Evolutionary conservation across 2,113 vertebrate species (phyloP).

Genomic region (Gobiocypris rarus): DNA sequence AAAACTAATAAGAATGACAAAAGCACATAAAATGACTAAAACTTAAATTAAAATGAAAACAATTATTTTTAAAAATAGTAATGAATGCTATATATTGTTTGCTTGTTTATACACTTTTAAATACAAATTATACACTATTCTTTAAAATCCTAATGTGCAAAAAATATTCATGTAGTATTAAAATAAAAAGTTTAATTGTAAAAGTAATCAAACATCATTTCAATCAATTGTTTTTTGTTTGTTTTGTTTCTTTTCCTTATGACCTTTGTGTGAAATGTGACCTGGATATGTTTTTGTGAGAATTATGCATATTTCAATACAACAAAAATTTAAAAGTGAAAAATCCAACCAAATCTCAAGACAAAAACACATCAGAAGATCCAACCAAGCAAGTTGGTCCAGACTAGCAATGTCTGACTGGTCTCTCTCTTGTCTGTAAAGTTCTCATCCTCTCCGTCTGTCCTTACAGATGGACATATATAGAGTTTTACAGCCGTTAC

Average conservation of each 20-base stretch:
- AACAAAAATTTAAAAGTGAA: neutral
- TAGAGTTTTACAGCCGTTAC: conserved; percentile 96
- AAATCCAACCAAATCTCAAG: neutral
- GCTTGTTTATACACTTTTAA: no score
- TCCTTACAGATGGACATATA: conserved; percentile 91
- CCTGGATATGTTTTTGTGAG: neutral
- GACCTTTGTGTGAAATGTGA: neutral
- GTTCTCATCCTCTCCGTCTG: conserved; percentile 1
- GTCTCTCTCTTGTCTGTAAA: neutral
- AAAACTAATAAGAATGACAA: no score
- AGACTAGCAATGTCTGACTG: neutral
- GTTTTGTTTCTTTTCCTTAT: neutral
- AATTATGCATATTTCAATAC: neutral
- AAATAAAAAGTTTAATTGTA: neutral
- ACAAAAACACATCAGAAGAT: neutral
- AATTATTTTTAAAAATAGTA: no score
- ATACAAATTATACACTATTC: no score
- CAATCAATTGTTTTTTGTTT: no score
- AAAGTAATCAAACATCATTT: neutral
- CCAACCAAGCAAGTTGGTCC: neutral
- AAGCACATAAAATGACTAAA: no score
- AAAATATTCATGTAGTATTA: neutral
- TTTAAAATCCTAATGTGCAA: no score
- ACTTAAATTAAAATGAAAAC: no score
- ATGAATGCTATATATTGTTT: no score